Percentiles rank a stretch among this genome's conserved stretches.
phyloP scores from a whole-genome alignment of 2,888 invertebrate species.

The Aleiodes alternator region DNA sequence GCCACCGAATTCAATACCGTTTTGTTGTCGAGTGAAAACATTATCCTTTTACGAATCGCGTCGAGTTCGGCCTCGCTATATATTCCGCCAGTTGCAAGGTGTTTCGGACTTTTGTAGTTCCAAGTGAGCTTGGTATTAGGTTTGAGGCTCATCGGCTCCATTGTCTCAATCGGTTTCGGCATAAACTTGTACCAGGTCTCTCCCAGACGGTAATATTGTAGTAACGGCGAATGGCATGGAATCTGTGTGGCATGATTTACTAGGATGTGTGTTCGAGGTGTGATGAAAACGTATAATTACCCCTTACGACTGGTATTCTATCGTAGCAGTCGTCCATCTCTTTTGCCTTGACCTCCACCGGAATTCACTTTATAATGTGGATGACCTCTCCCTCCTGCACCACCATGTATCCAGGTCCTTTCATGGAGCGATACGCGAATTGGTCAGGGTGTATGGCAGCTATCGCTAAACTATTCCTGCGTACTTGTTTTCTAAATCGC shows the following conservation, averaged over 20 bases:
- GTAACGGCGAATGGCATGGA: constrained; percentile 51
- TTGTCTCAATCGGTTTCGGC: background rate
- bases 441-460: constrained; percentile 57
- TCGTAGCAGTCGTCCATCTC: constrained; percentile 55
- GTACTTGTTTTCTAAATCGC: constrained; percentile 56
- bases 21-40: constrained; percentile 19
- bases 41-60: background rate
- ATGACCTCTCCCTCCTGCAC: constrained; percentile 57
- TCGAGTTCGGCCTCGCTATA: background rate
- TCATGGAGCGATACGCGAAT: constrained; percentile 57
- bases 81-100: background rate
- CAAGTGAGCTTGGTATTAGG: background rate
- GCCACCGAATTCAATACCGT: constrained; percentile 28
- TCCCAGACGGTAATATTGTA: constrained; percentile 51
- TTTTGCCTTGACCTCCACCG: constrained; percentile 52
- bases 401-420: constrained; percentile 45
- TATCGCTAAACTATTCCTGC: constrained; percentile 56
- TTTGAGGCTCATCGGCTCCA: background rate
- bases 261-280: constrained; percentile 57
- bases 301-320: constrained; percentile 56
- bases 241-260: constrained; percentile 51
- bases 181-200: constrained; percentile 49
- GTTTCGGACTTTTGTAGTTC: background rate
- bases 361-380: constrained; percentile 59
- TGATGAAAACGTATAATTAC: constrained; percentile 54